These are phyloP conservation scores for Seira ritae DNA, from an alignment of 2,888 invertebrate genomes.

Conservation along the genomic window DNA sequence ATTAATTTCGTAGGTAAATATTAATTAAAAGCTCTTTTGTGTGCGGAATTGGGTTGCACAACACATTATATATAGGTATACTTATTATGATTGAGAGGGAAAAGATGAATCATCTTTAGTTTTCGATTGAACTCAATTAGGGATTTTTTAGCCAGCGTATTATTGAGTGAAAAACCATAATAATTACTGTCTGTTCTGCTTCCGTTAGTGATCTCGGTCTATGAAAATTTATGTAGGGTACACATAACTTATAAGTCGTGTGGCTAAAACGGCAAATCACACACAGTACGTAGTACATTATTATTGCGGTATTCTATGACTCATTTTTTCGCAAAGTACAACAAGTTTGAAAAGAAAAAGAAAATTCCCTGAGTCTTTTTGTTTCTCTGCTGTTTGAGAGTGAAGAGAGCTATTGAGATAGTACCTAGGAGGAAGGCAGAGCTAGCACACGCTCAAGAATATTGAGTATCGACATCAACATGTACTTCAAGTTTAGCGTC, in stretches of 20 bases:
- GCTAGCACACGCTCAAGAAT: background rate
- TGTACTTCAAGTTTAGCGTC: background rate
- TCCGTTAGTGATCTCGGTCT: slow-evolving; percentile 51
- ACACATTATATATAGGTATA: no score
- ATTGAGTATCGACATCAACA: background rate
- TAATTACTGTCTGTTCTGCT: slow-evolving; percentile 32
- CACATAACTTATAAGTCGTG: background rate
- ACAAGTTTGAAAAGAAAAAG: background rate
- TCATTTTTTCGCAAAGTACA: slow-evolving; percentile 27
- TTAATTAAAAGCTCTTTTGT: background rate
- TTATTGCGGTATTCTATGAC: slow-evolving; percentile 51
- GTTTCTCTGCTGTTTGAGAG: background rate
- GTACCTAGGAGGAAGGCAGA: background rate
- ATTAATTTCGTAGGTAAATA: slow-evolving; percentile 20
- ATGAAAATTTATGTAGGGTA: background rate
- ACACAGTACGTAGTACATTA: background rate
- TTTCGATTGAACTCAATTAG: background rate
- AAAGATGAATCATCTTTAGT: slow-evolving; percentile 34
- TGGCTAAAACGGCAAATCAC: background rate
- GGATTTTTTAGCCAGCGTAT: slow-evolving; percentile 37
- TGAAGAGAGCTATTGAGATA: background rate
- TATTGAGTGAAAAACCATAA: slow-evolving; percentile 28
- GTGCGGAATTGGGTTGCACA: background rate
- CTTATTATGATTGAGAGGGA: slow-evolving; percentile 17
- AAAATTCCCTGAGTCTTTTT: background rate